Evolutionary conservation across 2,888 invertebrate genomes (phyloP).

Genomic region (Leucophenga montana): DNA sequence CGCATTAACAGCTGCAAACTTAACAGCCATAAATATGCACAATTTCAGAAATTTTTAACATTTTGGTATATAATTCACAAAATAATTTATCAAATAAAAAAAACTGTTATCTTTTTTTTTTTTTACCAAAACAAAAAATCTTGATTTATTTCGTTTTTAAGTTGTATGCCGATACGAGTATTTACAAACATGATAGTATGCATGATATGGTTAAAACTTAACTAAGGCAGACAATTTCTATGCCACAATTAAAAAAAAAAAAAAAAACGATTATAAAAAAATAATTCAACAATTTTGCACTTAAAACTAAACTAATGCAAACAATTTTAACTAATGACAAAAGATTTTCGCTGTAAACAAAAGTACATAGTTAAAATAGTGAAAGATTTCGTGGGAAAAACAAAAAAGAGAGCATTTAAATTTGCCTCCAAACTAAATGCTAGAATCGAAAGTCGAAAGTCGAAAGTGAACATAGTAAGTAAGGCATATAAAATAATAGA

Average conservation of each 20-base stretch:
- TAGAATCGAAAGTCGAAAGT: too few species aligned
- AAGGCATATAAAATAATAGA: too few species aligned
- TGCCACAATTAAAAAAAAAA: slow-evolving; percentile 26
- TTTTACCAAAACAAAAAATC: slow-evolving; percentile 21
- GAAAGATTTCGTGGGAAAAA: too few species aligned
- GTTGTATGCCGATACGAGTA: slow-evolving; percentile 48
- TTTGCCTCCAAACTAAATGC: too few species aligned
- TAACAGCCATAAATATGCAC: not conserved
- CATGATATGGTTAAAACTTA: slow-evolving; percentile 46
- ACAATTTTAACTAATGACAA: slow-evolving; percentile 32
- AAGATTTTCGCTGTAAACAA: slow-evolving; percentile 1
- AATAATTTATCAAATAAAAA: too few species aligned
- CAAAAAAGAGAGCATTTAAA: too few species aligned
- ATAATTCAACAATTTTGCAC: slow-evolving; percentile 37
- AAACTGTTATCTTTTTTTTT: slow-evolving; percentile 1
- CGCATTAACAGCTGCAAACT: slow-evolving; percentile 28
- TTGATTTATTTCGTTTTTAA: slow-evolving; percentile 29
- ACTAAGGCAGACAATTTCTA: slow-evolving; percentile 34
- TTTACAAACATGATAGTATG: slow-evolving; percentile 60
- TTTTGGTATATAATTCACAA: too few species aligned
- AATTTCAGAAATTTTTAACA: not conserved
- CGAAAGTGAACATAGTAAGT: too few species aligned
- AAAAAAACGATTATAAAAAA: slow-evolving; percentile 41
- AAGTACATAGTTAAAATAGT: too few species aligned
- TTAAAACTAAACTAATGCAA: slow-evolving; percentile 43